Conservation (phyloP, 2,797 vertebrate species). For the Benthosema pterotum region DNA sequence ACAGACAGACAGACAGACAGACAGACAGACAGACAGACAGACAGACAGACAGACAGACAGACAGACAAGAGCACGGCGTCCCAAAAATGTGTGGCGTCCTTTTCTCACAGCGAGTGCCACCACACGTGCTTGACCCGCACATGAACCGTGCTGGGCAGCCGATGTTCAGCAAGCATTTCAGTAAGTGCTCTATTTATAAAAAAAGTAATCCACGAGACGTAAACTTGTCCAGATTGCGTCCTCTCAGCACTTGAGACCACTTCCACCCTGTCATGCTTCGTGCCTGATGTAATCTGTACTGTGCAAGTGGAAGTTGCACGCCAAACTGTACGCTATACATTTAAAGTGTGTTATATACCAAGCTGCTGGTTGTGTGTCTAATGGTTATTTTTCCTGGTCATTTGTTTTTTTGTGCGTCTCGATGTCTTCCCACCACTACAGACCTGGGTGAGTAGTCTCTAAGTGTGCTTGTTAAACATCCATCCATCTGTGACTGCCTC, state of each 20-base stretch:
- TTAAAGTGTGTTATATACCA: not conserved
- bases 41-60: not conserved
- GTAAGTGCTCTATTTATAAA: slow-evolving; percentile 71
- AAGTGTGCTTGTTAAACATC: slow-evolving; percentile 30
- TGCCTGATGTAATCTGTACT: slow-evolving; percentile 49
- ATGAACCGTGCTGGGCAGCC: slow-evolving; percentile 29
- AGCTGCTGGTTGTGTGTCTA: slow-evolving; percentile 24
- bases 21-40: no score
- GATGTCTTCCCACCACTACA: slow-evolving; percentile 56
- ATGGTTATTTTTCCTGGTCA: slow-evolving; percentile 44
- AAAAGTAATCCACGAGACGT: slow-evolving; percentile 62
- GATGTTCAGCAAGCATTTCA: slow-evolving; percentile 56
- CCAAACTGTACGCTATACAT: slow-evolving; percentile 20
- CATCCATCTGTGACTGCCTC: slow-evolving; percentile 17
- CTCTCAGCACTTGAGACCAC: slow-evolving; percentile 65
- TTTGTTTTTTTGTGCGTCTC: slow-evolving; percentile 47
- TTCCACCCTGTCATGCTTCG: slow-evolving; percentile 55
- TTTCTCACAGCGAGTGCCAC: slow-evolving; percentile 26
- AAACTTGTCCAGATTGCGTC: slow-evolving; percentile 69
- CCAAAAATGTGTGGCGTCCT: slow-evolving; percentile 25
- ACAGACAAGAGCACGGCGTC: slow-evolving; percentile 47
- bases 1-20: no score
- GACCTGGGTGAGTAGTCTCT: slow-evolving; percentile 73
- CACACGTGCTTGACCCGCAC: slow-evolving; percentile 1
- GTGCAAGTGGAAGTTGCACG: slow-evolving; percentile 25